Evolutionary conservation across 2,797 vertebrate genomes (phyloP), one percentile per base, ranked within the genome.

Genomic region (Bradypus variegatus): DNA sequence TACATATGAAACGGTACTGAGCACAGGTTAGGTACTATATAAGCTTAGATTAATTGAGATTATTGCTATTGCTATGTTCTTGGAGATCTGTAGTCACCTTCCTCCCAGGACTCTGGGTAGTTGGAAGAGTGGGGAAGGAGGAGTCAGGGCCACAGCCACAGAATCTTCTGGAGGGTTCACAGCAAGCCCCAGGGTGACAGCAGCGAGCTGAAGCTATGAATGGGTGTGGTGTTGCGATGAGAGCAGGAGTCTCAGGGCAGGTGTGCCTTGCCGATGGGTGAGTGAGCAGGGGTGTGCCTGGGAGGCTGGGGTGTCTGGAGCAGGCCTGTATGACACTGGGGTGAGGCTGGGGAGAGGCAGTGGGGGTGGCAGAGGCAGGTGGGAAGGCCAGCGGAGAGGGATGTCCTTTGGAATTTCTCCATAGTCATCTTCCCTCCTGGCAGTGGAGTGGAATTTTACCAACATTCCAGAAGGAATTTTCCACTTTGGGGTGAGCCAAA

Each of bases 1-100:
- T 36, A 25, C 3, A 33, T 2, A 5, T 15, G 13, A n/a, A 67
- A 10, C 13, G 8, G 53, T n/a, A 25, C 41, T 3, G 5, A 38
- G 41, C 2, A 14, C 19, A 0, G 11, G 70, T 84, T 6, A 72
- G 55, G 14, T 19, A 8, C 45, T 6, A 1, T 9, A 2, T 41
- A 33, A 18, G n/a, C 11, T 12, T 1, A 60, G 41, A 36, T 41
- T 48, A 21, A 1, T 15, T n/a, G 8, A 7, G 27, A 13, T 19
- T 36, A 12, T 36, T 8, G 77, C 53, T 69, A 38, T 33, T 38
- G 21, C 29, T 7, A 21, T 29, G n/a, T 55, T 80, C 55, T 31
- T 6, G n/a, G 79, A 80, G 23, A 1, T 11, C n/a, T 29, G 75
- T 45, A 72, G 50, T 84, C 81, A 7, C 76, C 55, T 67, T 5